phyloP scores from a whole-genome alignment of 1,140 invertebrate species.

The Hylaeus anthracinus region DNA sequence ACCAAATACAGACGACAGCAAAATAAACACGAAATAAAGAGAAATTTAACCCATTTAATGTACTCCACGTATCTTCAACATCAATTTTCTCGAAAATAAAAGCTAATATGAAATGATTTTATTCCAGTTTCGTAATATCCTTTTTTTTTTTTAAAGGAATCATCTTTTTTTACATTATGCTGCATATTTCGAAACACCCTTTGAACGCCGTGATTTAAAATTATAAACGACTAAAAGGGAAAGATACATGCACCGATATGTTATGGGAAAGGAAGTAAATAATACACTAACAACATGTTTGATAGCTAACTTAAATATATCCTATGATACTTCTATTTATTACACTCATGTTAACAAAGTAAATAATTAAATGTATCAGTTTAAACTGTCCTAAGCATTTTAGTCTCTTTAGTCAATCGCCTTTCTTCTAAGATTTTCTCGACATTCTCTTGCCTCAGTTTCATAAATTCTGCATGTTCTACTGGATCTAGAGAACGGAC shows the following conservation, averaged over 20 bases:
- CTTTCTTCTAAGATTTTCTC: constrained; percentile 89
- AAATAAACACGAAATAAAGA: too few relatives aligned
- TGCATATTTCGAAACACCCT: too few relatives aligned
- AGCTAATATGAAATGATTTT: too few relatives aligned
- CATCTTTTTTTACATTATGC: too few relatives aligned
- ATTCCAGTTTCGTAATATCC: too few relatives aligned
- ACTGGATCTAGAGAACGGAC: constrained; percentile 90
- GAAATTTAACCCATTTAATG: background rate
- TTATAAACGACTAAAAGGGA: too few relatives aligned
- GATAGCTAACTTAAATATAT: background rate
- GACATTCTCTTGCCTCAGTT: constrained; percentile 87
- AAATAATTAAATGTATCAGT: background rate
- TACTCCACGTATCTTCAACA: too few relatives aligned
- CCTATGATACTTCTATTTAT: constrained; percentile 5
- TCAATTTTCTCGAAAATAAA: too few relatives aligned
- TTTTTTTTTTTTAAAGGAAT: too few relatives aligned
- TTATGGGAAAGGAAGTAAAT: background rate
- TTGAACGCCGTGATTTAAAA: too few relatives aligned
- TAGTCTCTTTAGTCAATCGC: constrained; percentile 94
- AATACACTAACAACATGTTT: background rate
- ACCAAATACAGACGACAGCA: background rate
- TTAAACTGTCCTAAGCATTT: constrained; percentile 91
- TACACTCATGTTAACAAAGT: constrained; percentile 18
- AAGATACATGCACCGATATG: too few relatives aligned
- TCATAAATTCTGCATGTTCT: constrained; percentile 92